These are phyloP conservation scores for Nanorana parkeri DNA, from an alignment of 2,113 vertebrate species.

Conservation along the genomic window DNA sequence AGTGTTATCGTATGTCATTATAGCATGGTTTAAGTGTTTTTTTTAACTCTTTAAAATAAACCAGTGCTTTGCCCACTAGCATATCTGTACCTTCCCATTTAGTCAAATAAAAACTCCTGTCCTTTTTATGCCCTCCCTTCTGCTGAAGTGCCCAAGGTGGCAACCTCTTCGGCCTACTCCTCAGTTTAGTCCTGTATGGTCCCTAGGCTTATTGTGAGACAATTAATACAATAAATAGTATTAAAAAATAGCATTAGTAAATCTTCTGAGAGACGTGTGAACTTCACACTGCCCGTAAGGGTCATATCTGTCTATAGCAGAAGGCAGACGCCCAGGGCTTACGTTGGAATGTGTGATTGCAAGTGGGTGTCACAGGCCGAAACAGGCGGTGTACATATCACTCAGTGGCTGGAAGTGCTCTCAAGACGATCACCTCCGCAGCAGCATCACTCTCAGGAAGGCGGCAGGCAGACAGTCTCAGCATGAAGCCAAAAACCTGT, in stretches of 20 bases:
- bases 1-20: too few relatives aligned
- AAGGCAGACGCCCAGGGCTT: not conserved
- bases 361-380: slow-evolving; percentile 20
- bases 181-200: too few relatives aligned
- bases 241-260: not conserved
- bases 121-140: too few relatives aligned
- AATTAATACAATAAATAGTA: not conserved
- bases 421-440: slow-evolving; percentile 9
- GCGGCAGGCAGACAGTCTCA: slow-evolving; percentile 60
- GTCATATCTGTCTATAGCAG: not conserved
- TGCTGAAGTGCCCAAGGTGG: too few relatives aligned
- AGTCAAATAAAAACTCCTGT: too few relatives aligned
- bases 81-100: too few relatives aligned
- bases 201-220: not conserved
- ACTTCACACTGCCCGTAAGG: not conserved
- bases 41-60: too few relatives aligned
- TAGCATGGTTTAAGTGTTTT: too few relatives aligned
- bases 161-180: too few relatives aligned
- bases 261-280: not conserved
- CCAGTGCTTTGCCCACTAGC: too few relatives aligned
- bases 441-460: slow-evolving; percentile 64
- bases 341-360: not conserved
- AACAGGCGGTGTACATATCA: slow-evolving; percentile 30
- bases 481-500: slow-evolving; percentile 61
- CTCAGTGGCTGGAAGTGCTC: slow-evolving; percentile 61